A percentile compares a stretch with the other conserved stretches of the same genome.
These are phyloP conservation scores for Drosophila yooni DNA, from an alignment of 2,888 invertebrate species.

Conservation along the genomic window DNA sequence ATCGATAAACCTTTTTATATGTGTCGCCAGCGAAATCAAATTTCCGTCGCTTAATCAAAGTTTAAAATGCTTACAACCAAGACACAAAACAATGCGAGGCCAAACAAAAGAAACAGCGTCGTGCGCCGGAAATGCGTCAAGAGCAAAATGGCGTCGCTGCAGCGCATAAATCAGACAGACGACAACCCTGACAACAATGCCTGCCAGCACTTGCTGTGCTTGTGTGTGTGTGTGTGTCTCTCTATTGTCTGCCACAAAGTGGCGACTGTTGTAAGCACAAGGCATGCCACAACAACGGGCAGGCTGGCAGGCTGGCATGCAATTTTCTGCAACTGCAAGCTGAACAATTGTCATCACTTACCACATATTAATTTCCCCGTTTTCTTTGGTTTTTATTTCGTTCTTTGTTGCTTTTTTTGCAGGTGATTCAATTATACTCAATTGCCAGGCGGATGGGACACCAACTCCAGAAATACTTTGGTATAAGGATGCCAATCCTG, in stretches of 20 bases:
- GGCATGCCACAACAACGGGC: slow-evolving; percentile 1
- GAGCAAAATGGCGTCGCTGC: slow-evolving; percentile 62
- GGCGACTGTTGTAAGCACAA: slow-evolving; percentile 29
- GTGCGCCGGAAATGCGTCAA: slow-evolving; percentile 72
- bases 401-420: slow-evolving; percentile 54
- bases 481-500: slow-evolving; percentile 97
- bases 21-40: slow-evolving; percentile 67
- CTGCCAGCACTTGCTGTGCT: slow-evolving; percentile 23
- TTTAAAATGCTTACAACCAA: slow-evolving; percentile 63
- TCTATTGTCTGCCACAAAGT: slow-evolving; percentile 63
- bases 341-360: slow-evolving; percentile 67
- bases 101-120: slow-evolving; percentile 59
- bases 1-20: slow-evolving; percentile 61
- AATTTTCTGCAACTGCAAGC: slow-evolving; percentile 29
- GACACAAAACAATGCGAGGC: slow-evolving; percentile 33
- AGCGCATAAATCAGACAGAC: slow-evolving; percentile 69
- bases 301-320: slow-evolving; percentile 23
- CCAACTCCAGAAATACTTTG: slow-evolving; percentile 98
- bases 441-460: slow-evolving; percentile 98
- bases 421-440: slow-evolving; percentile 97
- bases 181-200: slow-evolving; percentile 49
- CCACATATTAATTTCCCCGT: slow-evolving; percentile 61
- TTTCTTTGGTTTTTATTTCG: slow-evolving; percentile 17
- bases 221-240: neutral
- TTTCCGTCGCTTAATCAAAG: slow-evolving; percentile 76